These are phyloP conservation scores for Eleutherodactylus coqui DNA, from an alignment of 2,797 vertebrate genomes.

Conservation along the genomic window DNA sequence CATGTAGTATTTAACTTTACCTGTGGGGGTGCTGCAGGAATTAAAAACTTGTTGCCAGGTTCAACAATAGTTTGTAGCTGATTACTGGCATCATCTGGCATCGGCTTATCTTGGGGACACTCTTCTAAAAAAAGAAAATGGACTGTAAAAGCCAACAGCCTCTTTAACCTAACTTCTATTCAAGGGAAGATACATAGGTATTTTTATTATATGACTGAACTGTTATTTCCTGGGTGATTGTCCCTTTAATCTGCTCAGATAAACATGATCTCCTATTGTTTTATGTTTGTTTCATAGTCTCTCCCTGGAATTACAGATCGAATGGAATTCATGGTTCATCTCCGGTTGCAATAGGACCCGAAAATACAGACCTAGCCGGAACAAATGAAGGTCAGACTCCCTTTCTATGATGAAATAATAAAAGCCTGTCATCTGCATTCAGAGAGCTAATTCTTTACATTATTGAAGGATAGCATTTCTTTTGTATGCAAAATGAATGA, in stretches of 20 bases:
- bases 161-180: no score
- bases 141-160: no score
- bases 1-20: not conserved
- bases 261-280: not conserved
- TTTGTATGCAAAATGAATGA: conserved; percentile 12
- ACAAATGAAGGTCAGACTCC: conserved; percentile 51
- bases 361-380: conserved; percentile 41
- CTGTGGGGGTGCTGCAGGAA: not conserved
- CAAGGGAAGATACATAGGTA: no score
- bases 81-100: no score
- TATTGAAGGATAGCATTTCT: conserved; percentile 20
- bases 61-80: no score
- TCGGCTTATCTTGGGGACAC: no score
- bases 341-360: conserved; percentile 40
- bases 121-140: no score
- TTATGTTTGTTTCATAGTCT: conserved; percentile 39
- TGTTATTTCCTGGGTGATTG: not conserved
- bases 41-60: no score
- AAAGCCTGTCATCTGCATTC: not conserved
- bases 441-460: conserved; percentile 16
- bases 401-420: conserved; percentile 18
- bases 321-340: conserved; percentile 50
- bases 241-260: not conserved
- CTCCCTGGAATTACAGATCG: conserved; percentile 53
- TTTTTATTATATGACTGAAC: not conserved